phyloP scores from a whole-genome alignment of 2,113 vertebrate genomes.

The Hoplias malabaricus region DNA sequence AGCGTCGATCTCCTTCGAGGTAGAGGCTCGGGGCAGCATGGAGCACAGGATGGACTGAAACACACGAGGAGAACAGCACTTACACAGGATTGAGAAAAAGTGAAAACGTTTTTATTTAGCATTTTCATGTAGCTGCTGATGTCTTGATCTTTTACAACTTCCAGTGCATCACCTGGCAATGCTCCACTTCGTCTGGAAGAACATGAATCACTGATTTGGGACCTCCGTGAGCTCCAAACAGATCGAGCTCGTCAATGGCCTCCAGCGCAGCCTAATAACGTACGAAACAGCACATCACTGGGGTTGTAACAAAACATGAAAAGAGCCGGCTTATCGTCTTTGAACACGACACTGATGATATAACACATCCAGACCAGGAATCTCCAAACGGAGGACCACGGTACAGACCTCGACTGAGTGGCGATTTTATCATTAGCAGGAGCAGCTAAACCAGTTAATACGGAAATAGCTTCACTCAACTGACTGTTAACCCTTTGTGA shows the following conservation, averaged over 20 bases:
- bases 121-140: neutral
- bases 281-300: neutral
- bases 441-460: too few species aligned
- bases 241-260: conserved; percentile 96
- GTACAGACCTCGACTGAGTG: too few species aligned
- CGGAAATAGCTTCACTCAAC: too few species aligned
- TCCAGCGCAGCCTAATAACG: conserved; percentile 89
- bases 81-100: too few species aligned
- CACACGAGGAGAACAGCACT: neutral
- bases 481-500: too few species aligned
- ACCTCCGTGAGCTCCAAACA: conserved; percentile 93
- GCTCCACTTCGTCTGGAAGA: conserved; percentile 94
- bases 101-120: neutral
- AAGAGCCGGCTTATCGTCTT: too few species aligned
- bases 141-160: too few species aligned
- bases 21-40: conserved; percentile 95
- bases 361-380: too few species aligned
- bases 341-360: too few species aligned
- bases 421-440: too few species aligned
- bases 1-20: conserved; percentile 96
- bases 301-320: neutral
- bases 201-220: conserved; percentile 97
- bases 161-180: conserved; percentile 85
- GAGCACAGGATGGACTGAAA: conserved; percentile 94
- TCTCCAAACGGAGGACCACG: too few species aligned